Conservation (phyloP, 2,113 vertebrate genomes). For the Thymallus thymallus region DNA sequence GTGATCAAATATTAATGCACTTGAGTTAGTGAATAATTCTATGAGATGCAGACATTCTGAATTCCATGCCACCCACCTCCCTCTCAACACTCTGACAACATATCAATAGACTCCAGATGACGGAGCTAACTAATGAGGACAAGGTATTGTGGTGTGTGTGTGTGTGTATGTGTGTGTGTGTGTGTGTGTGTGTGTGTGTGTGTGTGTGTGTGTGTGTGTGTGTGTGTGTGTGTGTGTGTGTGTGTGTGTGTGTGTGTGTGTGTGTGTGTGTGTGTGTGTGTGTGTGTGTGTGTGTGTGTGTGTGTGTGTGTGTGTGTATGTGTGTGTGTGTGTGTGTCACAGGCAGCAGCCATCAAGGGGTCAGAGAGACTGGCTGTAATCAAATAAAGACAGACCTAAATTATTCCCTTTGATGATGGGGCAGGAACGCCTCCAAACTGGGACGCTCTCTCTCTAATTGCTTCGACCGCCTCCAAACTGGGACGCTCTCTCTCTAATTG, state of each 20-base stretch:
- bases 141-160: constrained; percentile 40
- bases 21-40: constrained; percentile 51
- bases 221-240: too few relatives aligned
- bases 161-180: too few relatives aligned
- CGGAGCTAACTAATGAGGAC: constrained; percentile 64
- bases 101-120: constrained; percentile 48
- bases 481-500: constrained; percentile 37
- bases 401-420: constrained; percentile 70
- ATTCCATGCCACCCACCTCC: constrained; percentile 36
- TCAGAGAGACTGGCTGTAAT: constrained; percentile 55
- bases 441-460: constrained; percentile 54
- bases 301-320: too few relatives aligned
- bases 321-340: constrained; percentile 1
- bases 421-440: constrained; percentile 41
- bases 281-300: too few relatives aligned
- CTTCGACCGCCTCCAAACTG: constrained; percentile 39
- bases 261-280: too few relatives aligned
- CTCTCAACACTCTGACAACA: constrained; percentile 45
- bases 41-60: constrained; percentile 46
- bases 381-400: constrained; percentile 63
- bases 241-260: too few relatives aligned
- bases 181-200: too few relatives aligned
- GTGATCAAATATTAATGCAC: constrained; percentile 56
- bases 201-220: background rate
- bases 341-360: constrained; percentile 36